Conservation (phyloP, 2,113 vertebrate species). For the Hippocampus barbouri region DNA sequence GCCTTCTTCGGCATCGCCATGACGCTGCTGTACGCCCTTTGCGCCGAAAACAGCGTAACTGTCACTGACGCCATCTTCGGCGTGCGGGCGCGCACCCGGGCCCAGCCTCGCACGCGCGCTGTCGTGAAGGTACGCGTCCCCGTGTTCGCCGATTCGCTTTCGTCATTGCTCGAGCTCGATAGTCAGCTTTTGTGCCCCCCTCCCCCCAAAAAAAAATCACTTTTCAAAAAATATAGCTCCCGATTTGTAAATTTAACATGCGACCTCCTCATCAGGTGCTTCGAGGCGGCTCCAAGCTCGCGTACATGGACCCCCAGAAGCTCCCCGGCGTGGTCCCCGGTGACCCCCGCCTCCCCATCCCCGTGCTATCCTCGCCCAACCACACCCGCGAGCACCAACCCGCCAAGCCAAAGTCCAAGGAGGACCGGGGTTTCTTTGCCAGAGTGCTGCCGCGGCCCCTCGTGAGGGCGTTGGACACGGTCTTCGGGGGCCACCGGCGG, state of each 20-base stretch:
- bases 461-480: conserved; percentile 55
- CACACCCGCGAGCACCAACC: conserved; percentile 37
- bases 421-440: conserved; percentile 55
- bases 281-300: conserved; percentile 65
- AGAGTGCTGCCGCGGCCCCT: conserved; percentile 64
- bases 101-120: conserved; percentile 67
- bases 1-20: conserved; percentile 71
- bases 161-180: too few relatives aligned
- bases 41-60: conserved; percentile 75
- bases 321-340: conserved; percentile 72
- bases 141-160: not conserved
- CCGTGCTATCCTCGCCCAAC: conserved; percentile 68
- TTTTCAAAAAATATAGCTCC: not conserved
- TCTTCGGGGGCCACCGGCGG: conserved; percentile 54
- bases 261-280: conserved; percentile 52
- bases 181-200: not conserved
- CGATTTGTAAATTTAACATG: not conserved
- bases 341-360: conserved; percentile 71
- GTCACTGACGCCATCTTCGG: conserved; percentile 74
- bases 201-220: not conserved
- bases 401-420: conserved; percentile 11
- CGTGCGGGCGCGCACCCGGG: conserved; percentile 67
- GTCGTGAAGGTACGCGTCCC: conserved; percentile 58
- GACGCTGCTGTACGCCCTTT: conserved; percentile 73
- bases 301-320: conserved; percentile 69